Evolutionary conservation across 2,113 vertebrate genomes (phyloP), one percentile per base, ranked within the genome.

Genomic region (Ancistrus triradiatus): DNA sequence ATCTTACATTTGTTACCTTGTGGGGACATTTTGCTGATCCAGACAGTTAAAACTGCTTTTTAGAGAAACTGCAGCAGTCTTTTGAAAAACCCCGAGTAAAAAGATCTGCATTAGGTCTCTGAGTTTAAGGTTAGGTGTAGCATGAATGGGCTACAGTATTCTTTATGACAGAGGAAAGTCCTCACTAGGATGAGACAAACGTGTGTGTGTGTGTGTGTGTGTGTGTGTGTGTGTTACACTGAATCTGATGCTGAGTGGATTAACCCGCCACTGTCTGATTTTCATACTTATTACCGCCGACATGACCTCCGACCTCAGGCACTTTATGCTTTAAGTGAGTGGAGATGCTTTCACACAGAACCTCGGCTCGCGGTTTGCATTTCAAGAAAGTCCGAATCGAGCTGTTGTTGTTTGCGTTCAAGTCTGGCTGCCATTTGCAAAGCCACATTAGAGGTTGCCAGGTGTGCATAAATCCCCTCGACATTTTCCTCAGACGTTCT

Each of bases 391-490:
- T 18, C 40, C 2, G 1, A 46, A 6, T 38, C 33, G 65, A 38
- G n/a, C n/a, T 59, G 52, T 63, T 63, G 48, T 68, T 68, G 59
- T 73, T 68, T 62, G 47, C 43, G 53, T 73, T 73, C 57, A 66
- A 66, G 75, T 75, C 74, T 52, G 11, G 44, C 49, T 71, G 72
- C 71, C 72, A 63, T 82, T 81, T 84, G 69, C 71, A 74, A 82
- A 82, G 72, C 77, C 74, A 74, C 59, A 69, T 76, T 70, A 75
- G 57, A 65, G 68, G 65, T 68, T 74, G 77, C 78, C 82, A 86
- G 81, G 81, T 86, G 86, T 76, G 77, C 76, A 80, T 83, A 86
- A 87, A 86, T 86, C 85, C 83, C 59, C 72, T 70, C 69, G 77
- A 85, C 82, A 83, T 87, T 87, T 83, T 81, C 76, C 43, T 69